These are phyloP conservation scores for Euphydryas editha DNA, from an alignment of 2,888 invertebrate genomes.

Conservation along the genomic window DNA sequence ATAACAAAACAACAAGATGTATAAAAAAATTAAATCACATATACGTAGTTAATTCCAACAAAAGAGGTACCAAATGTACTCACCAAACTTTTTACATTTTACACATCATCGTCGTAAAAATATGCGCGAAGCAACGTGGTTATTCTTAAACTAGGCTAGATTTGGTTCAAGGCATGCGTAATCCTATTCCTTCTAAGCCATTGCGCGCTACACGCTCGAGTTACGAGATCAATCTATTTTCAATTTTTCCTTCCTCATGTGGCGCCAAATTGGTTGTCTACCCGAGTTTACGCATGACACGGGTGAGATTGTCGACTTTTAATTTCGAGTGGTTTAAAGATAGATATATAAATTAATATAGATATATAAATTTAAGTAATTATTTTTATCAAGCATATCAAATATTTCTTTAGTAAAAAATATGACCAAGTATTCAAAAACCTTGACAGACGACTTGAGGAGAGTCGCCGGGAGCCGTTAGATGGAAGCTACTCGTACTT, in stretches of 20 bases:
- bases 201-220: constrained; percentile 65
- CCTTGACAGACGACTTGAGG: too few relatives aligned
- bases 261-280: constrained; percentile 72
- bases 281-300: constrained; percentile 60
- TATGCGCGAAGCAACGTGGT: constrained; percentile 5
- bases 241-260: constrained; percentile 68
- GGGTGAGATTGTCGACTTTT: constrained; percentile 59
- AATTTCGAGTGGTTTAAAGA: constrained; percentile 52
- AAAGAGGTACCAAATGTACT: background rate
- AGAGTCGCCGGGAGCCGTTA: too few relatives aligned
- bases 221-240: constrained; percentile 76
- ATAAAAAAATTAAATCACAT: too few relatives aligned
- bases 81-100: constrained; percentile 5
- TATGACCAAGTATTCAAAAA: too few relatives aligned
- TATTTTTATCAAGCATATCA: too few relatives aligned
- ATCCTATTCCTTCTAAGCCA: constrained; percentile 69
- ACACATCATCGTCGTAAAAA: constrained; percentile 9
- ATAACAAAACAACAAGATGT: too few relatives aligned
- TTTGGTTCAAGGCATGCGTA: constrained; percentile 52
- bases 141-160: constrained; percentile 37
- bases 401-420: too few relatives aligned
- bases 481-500: too few relatives aligned
- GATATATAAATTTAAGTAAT: too few relatives aligned
- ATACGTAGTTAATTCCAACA: too few relatives aligned
- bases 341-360: constrained; percentile 10